Evolutionary conservation across 2,113 vertebrate species (phyloP).

Genomic region (Microtus pennsylvanicus): DNA sequence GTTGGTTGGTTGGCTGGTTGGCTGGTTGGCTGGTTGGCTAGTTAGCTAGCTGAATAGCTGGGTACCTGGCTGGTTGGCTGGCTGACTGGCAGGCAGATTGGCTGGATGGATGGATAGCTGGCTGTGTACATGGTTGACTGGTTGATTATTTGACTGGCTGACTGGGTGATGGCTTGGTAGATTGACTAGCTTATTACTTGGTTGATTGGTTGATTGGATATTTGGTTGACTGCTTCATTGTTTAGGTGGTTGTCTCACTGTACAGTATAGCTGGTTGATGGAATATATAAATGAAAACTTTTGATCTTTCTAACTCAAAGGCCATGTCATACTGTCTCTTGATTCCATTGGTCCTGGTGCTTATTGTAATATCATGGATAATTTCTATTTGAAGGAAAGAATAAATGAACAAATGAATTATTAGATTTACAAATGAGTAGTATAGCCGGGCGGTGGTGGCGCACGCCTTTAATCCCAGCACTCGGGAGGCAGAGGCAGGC

Average conservation of each 20-base stretch:
- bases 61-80: no score
- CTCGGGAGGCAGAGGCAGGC: no score
- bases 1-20: accelerated
- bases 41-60: no score
- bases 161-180: not conserved
- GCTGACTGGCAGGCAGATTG: no score
- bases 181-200: not conserved
- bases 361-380: not conserved
- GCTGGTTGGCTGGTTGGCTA: not conserved
- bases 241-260: not conserved
- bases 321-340: not conserved
- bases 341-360: not conserved
- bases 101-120: no score
- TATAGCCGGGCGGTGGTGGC: no score
- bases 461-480: no score
- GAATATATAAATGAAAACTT: not conserved
- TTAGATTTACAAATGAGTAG: not conserved
- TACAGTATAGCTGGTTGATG: not conserved
- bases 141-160: not conserved
- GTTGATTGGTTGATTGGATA: not conserved
- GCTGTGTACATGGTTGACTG: no score
- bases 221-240: not conserved
- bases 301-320: not conserved
- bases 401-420: not conserved
- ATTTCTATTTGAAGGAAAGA: not conserved